Evolutionary conservation across 2,888 invertebrate species (phyloP).

Genomic region (Nomada hirtipes): DNA sequence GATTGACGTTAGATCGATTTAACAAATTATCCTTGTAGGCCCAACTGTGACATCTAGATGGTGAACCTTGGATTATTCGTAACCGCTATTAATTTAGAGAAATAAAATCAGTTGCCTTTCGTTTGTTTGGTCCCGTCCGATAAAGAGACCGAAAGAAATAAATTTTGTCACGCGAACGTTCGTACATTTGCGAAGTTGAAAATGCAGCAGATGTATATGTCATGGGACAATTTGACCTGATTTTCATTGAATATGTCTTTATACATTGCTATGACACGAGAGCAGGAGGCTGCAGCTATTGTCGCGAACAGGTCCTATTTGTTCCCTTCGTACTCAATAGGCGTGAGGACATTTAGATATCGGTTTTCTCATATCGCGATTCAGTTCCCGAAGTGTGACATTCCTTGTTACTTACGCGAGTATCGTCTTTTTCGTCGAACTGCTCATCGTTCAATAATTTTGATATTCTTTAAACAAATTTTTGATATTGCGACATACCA

Average conservation of each 20-base stretch:
- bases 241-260: conserved; percentile 69
- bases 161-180: neutral
- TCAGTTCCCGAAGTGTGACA: conserved; percentile 50
- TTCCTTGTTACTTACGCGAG: conserved; percentile 27
- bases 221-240: conserved; percentile 67
- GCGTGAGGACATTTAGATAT: too few species aligned
- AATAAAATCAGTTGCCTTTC: conserved; percentile 13
- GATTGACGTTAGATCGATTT: conserved; percentile 13
- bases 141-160: neutral
- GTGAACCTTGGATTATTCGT: conserved; percentile 52
- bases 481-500: neutral
- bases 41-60: conserved; percentile 33
- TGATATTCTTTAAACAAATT: neutral
- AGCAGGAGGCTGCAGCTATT: conserved; percentile 62
- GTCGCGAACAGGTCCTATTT: conserved; percentile 60
- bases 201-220: conserved; percentile 23
- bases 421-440: conserved; percentile 13
- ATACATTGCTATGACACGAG: conserved; percentile 54
- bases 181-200: neutral
- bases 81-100: conserved; percentile 44
- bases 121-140: neutral
- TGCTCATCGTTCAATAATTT: neutral
- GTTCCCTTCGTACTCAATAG: conserved; percentile 65
- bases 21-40: neutral
- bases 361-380: conserved; percentile 70